These are phyloP conservation scores for Ornithorhynchus anatinus DNA, from an alignment of 2,113 vertebrate genomes.

Conservation along the genomic window DNA sequence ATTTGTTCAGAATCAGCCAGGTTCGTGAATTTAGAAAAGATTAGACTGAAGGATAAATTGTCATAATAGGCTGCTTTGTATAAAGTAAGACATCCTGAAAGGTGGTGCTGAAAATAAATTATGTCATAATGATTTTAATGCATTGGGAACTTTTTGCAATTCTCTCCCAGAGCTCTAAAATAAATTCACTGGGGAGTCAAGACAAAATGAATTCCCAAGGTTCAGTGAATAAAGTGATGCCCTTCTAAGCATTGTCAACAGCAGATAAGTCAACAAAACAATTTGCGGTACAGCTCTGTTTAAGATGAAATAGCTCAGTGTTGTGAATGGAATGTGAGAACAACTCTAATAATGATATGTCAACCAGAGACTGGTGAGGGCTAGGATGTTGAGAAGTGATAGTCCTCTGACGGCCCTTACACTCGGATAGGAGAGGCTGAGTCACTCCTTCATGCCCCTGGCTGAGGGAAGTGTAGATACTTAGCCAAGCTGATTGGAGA, in stretches of 20 bases:
- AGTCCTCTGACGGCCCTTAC: too few relatives aligned
- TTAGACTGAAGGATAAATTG: neutral
- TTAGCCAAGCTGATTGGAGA: too few relatives aligned
- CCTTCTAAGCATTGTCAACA: neutral
- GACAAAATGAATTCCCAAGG: neutral
- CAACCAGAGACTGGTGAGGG: too few relatives aligned
- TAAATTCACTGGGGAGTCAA: neutral
- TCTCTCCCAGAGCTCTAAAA: neutral
- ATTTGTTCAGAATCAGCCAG: neutral
- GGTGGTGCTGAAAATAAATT: conserved; percentile 2
- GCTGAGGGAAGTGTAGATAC: too few relatives aligned
- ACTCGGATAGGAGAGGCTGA: too few relatives aligned
- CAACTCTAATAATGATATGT: too few relatives aligned
- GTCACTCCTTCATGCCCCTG: too few relatives aligned
- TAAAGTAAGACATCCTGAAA: neutral
- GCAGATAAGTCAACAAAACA: neutral
- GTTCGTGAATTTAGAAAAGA: neutral
- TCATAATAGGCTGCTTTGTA: neutral
- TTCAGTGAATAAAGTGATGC: neutral
- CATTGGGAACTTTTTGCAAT: neutral
- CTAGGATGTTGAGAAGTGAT: too few relatives aligned
- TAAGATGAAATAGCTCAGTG: too few relatives aligned
- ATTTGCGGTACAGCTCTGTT: neutral
- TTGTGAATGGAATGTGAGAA: too few relatives aligned
- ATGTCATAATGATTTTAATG: conserved; percentile 12